These are phyloP conservation scores for Sarcophaga carnaria DNA, from an alignment of 2,888 invertebrate species.

Conservation along the genomic window DNA sequence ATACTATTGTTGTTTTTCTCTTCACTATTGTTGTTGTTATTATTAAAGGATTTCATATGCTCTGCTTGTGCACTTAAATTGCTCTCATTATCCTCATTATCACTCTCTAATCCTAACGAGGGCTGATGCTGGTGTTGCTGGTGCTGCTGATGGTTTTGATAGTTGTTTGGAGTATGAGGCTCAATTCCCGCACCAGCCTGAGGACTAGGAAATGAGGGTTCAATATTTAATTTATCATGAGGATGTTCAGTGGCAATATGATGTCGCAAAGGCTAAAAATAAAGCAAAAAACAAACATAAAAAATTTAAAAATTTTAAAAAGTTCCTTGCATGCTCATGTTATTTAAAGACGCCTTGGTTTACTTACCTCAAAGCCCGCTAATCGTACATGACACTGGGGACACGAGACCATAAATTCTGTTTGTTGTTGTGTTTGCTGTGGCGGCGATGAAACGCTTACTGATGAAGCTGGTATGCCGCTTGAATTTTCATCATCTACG, in stretches of 20 bases:
- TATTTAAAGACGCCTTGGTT: too few relatives aligned
- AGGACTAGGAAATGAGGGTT: constrained; percentile 70
- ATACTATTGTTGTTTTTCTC: constrained; percentile 71
- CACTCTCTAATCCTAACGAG: constrained; percentile 41
- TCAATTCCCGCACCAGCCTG: constrained; percentile 38
- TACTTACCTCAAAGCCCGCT: constrained; percentile 80
- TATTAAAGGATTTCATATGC: constrained; percentile 72
- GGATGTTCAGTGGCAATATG: constrained; percentile 82
- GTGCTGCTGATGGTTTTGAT: constrained; percentile 34
- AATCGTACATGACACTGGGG: constrained; percentile 82
- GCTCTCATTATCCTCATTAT: constrained; percentile 67
- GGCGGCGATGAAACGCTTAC: constrained; percentile 72
- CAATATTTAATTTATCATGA: constrained; percentile 79
- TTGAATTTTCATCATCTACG: constrained; percentile 76
- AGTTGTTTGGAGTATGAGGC: constrained; percentile 29
- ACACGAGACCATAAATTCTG: constrained; percentile 82
- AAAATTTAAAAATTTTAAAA: neutral
- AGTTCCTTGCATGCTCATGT: too few relatives aligned
- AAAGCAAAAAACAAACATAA: neutral
- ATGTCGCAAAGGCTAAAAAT: constrained; percentile 80
- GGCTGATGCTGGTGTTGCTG: constrained; percentile 33
- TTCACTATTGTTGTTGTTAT: constrained; percentile 71
- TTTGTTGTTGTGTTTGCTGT: constrained; percentile 56
- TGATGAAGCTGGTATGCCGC: constrained; percentile 71
- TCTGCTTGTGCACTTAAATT: constrained; percentile 63